Base-by-base conservation (phyloP, 2,888 invertebrate species). In the Lepidocyrtoides sp. region DNA sequence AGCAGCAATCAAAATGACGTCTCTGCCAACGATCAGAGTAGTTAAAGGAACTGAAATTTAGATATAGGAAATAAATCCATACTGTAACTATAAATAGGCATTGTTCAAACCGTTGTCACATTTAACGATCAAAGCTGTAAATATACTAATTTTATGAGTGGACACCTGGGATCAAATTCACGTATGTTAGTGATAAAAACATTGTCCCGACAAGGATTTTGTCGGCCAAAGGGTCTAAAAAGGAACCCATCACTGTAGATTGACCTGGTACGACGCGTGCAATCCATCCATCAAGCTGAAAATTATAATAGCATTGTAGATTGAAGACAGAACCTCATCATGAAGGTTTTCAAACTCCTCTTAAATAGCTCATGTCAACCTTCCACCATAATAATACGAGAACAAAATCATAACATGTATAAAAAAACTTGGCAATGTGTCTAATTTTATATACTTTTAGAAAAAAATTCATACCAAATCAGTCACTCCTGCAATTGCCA, bases 181-280 rank as follows among this genome's bases (percentile, higher is more conserved):
- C 97, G 95, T 97, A 98, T 20, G 99, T 98, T 92, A 99, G 96
- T 0, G 98, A 97, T 81, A 99, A 95, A 94, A 98, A 98, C 86
- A 99, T 95, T 0, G 98, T 98, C 12, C 98, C 98, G 93, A 99
- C 97, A 1, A 99, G 96, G 51, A 99, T 96, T 96, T 99, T 99
- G 95, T 99, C 99, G 1, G 99, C 99, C 96, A 99, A 96, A 0
- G 99, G 99, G 95, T 99, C 99, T 17, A 99, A 95, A 95, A 99
- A 98, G 90, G 98, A 98, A 0, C 99, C 99, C 95, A 98, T 96
- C 95, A 98, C 98, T 36, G 99, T 98, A 29, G 98, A 97, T 95
- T 99, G 99, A 44, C 97, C 97, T 92, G 97, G 96, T 97, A 98
- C 99, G 82, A 97, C 98, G 89, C 99, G 96, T 0, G 99, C 99